These are phyloP conservation scores for Gymnocephalus cernua DNA, from an alignment of 2,113 vertebrate species.

Conservation along the genomic window DNA sequence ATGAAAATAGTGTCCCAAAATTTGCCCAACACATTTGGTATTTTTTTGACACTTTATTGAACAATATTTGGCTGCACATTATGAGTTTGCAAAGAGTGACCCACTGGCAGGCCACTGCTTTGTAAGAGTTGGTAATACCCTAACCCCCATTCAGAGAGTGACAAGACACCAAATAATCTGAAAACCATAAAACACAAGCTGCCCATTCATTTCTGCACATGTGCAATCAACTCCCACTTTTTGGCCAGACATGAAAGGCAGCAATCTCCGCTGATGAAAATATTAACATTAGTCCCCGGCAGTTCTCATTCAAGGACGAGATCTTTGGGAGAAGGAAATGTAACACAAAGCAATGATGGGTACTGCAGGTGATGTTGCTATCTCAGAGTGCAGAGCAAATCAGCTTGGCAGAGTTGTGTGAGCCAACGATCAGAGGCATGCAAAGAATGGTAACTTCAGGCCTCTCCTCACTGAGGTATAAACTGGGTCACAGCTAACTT, in stretches of 20 bases:
- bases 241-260: constrained; percentile 54
- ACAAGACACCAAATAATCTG: not conserved
- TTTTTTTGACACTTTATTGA: not conserved
- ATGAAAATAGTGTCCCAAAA: not conserved
- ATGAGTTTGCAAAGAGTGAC: not conserved
- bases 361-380: constrained; percentile 48
- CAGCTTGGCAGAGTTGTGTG: not conserved
- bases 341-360: constrained; percentile 25
- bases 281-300: constrained; percentile 29
- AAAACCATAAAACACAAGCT: constrained; percentile 1
- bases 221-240: not conserved
- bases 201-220: constrained; percentile 12
- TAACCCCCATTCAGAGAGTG: not conserved
- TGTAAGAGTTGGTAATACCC: not conserved
- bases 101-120: not conserved
- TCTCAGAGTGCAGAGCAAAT: constrained; percentile 19
- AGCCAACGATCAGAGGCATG: constrained; percentile 9
- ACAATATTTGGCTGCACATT: not conserved
- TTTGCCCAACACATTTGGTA: not conserved
- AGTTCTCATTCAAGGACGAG: constrained; percentile 67
- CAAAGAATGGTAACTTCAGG: constrained; percentile 33
- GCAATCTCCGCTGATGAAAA: constrained; percentile 44
- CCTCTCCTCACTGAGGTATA: constrained; percentile 23
- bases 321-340: constrained; percentile 24
- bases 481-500: constrained; percentile 20